Evolutionary conservation across 2,113 vertebrate species (phyloP).

Genomic region (Diphyllodes magnificus): DNA sequence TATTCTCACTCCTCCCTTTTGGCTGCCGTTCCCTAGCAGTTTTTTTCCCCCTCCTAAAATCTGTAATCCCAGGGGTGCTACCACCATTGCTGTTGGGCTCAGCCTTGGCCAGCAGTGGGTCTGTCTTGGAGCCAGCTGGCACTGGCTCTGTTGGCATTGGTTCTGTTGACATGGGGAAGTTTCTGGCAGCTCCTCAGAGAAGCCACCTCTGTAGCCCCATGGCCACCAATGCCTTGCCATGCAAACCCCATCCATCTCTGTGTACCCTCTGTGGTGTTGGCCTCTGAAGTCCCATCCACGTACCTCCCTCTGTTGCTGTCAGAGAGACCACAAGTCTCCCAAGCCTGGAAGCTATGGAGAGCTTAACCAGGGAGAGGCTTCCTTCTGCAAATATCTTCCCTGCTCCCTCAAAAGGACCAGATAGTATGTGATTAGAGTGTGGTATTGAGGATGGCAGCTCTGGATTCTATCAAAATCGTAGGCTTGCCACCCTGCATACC

Average conservation of each 20-base stretch:
- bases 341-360: background rate
- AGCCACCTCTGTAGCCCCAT: background rate
- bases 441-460: background rate
- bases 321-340: background rate
- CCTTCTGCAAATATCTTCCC: background rate
- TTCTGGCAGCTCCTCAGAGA: background rate
- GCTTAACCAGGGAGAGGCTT: background rate
- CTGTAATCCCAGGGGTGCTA: background rate
- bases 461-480: background rate
- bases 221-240: background rate
- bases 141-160: background rate
- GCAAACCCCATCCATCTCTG: background rate
- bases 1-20: background rate
- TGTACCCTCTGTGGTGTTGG: background rate
- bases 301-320: background rate
- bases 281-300: background rate
- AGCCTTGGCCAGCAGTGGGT: rapidly evolving
- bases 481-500: background rate
- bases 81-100: background rate
- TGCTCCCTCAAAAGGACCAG: background rate
- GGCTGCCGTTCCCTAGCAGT: background rate
- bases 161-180: background rate
- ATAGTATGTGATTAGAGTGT: background rate
- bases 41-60: background rate
- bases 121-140: background rate